A percentile compares a stretch with the other conserved stretches of the same genome.
These are phyloP conservation scores for Archocentrus centrarchus DNA, from an alignment of 2,113 vertebrate species.

Conservation along the genomic window DNA sequence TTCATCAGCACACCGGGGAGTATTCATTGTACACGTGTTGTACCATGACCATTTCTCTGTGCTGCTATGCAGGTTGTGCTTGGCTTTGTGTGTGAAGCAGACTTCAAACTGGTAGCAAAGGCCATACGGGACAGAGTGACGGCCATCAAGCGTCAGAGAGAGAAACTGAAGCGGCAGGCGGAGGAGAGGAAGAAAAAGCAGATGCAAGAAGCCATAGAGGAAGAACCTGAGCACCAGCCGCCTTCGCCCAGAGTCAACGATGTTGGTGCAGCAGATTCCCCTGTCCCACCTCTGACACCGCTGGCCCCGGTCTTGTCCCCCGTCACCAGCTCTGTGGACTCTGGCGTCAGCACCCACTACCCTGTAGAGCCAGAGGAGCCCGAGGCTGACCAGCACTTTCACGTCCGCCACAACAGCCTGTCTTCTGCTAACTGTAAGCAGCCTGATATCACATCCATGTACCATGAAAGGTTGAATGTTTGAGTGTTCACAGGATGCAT, in stretches of 20 bases:
- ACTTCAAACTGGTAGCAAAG: constrained; percentile 96
- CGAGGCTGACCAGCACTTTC: constrained; percentile 91
- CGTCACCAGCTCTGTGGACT: constrained; percentile 73
- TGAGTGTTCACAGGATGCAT: background rate
- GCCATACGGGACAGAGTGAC: constrained; percentile 92
- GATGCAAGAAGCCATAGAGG: constrained; percentile 69
- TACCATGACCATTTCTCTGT: background rate
- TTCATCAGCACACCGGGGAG: background rate
- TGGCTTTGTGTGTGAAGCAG: constrained; percentile 92
- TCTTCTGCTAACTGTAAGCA: constrained; percentile 92
- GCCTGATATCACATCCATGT: background rate
- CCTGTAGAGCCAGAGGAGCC: constrained; percentile 89
- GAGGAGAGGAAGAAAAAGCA: constrained; percentile 74
- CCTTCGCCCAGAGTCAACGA: constrained; percentile 27
- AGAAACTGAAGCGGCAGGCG: constrained; percentile 84
- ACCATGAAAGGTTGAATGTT: background rate
- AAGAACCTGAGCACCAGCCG: constrained; percentile 61
- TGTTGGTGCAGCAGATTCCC: constrained; percentile 37
- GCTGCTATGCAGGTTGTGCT: constrained; percentile 86
- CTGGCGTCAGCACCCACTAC: constrained; percentile 61
- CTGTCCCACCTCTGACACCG: constrained; percentile 28
- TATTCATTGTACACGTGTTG: no score
- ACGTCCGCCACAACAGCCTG: constrained; percentile 87
- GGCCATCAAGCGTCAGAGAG: constrained; percentile 91
- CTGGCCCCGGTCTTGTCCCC: constrained; percentile 56